Evolutionary conservation across 2,113 vertebrate genomes (phyloP), one percentile per base, ranked within the genome.

Genomic region (Otis tarda): DNA sequence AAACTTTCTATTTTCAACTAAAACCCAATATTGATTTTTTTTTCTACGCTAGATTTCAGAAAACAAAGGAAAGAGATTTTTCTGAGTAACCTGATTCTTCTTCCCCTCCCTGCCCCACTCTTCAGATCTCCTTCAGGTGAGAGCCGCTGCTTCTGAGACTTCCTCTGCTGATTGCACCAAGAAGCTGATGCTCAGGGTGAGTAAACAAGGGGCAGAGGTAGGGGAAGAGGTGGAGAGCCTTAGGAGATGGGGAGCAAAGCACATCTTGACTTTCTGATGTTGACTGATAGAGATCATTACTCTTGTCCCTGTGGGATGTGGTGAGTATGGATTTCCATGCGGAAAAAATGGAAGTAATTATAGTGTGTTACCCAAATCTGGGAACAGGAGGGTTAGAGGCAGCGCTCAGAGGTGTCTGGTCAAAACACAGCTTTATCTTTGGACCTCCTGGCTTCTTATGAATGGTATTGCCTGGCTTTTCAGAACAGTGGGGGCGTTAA

Each of bases 101-200:
- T 89, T 80, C 10, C 6, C 16, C 18, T 75, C 41, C 18, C 23
- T 1, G 2, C 7, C 8, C 13, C 1, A 0, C 8, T 86, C 19
- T 45, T 57, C 31, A 61, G 43, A 91, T 41, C 20, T 67, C 14
- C 47, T 81, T 75, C 60, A 71, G 60, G 52, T 93, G 81, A 41
- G 49, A 75, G 28, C 1, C 63, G 16, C 22, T 89, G 37, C 25
- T 90, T 70, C 16, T 76, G n/a, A 43, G n/a, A 4, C n/a, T 64
- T 83, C 14, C 9, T 68, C 33, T 21, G 0, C 3, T 27, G 20
- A 7, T 45, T 55, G 13, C n/a, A 43, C 14, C 20, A 55, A 50
- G 41, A n/a, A 81, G 28, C 31, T 78, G 64, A 47, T 55, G 73
- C 28, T 89, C 25, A 7, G 15, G 9, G 37, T 64, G 53, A 75